Evolutionary conservation across 2,797 vertebrate species (phyloP), one percentile per base, ranked within the genome.

Genomic region (Darevskia mixta): DNA sequence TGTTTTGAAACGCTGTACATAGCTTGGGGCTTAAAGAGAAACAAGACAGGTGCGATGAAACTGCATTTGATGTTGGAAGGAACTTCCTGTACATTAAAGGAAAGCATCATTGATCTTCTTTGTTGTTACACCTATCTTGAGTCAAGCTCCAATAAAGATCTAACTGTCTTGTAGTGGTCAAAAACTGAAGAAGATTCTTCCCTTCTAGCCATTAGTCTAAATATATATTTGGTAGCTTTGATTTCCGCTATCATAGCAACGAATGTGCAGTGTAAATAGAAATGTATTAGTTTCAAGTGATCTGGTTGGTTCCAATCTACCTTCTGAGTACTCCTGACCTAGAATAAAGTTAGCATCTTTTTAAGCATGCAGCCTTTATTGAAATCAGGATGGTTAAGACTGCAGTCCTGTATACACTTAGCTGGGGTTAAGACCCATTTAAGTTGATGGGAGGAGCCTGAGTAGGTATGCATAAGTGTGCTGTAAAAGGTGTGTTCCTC

Each of bases 1-100:
- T 84, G 75, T 79, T 84, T 79, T 71, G 45, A 79, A 83, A 83
- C 58, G 73, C 45, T 69, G 32, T 20, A 11, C 61, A 58, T 71
- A 23, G 35, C 45, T 79, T 41, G 8, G n/a, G 32, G 43, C 20
- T 25, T 7, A 35, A 35, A 29, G 25, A 67, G 5, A 25, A n/a
- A 4, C 15, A 49, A 17, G 15, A 8, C 35, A 18, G 15, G 61
- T 49, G 41, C 35, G 75, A 55, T 83, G 41, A 79, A 72, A 35
- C 13, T 18, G 18, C 25, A 8, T 41, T 38, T 55, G 15, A n/a
- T n/a, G 13, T 71, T 71, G 45, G 17, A 49, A 78, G 61, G 18
- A 79, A 27, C 2, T 45, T 41, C 29, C 8, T 18, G 23, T n/a
- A 72, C 13, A 25, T 58, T 35, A 55, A 32, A 83, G 9, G 35